Evolutionary conservation across 2,113 vertebrate species (phyloP).

Genomic region (Jaculus jaculus): DNA sequence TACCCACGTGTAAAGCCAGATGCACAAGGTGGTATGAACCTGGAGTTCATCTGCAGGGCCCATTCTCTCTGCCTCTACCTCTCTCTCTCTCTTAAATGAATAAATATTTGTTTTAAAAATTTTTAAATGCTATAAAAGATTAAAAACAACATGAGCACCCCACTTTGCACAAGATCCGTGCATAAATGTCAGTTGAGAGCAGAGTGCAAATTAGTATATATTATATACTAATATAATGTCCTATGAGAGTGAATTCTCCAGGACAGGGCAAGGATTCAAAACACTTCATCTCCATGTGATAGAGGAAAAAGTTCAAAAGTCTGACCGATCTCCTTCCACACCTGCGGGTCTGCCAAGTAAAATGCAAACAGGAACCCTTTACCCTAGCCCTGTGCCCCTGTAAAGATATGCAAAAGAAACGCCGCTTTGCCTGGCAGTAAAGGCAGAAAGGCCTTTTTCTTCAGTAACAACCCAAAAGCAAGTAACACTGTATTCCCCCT

Average conservation of each 20-base stretch:
- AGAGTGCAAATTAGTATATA: no score
- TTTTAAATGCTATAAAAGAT: no score
- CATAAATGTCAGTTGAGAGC: no score
- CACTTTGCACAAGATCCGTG: not conserved
- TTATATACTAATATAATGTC: not conserved
- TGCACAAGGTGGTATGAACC: no score
- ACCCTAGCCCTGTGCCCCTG: not conserved
- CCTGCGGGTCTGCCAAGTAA: not conserved
- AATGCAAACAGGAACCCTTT: not conserved
- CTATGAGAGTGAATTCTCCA: not conserved
- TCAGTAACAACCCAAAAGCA: not conserved
- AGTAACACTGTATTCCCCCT: no score
- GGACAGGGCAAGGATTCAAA: not conserved
- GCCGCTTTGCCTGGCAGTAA: no score
- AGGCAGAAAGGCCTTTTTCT: not conserved
- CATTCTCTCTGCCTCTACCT: no score
- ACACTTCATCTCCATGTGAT: not conserved
- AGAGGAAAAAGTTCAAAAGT: not conserved
- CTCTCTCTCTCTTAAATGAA: no score
- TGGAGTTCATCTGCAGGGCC: no score
- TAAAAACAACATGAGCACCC: no score
- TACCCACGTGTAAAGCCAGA: no score
- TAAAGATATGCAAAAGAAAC: not conserved
- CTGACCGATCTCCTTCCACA: not conserved
- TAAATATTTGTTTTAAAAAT: no score